Percentiles rank a stretch among this genome's conserved stretches.
Evolutionary conservation across 2,797 vertebrate species (phyloP).

Genomic region (Otolemur crassicaudatus): DNA sequence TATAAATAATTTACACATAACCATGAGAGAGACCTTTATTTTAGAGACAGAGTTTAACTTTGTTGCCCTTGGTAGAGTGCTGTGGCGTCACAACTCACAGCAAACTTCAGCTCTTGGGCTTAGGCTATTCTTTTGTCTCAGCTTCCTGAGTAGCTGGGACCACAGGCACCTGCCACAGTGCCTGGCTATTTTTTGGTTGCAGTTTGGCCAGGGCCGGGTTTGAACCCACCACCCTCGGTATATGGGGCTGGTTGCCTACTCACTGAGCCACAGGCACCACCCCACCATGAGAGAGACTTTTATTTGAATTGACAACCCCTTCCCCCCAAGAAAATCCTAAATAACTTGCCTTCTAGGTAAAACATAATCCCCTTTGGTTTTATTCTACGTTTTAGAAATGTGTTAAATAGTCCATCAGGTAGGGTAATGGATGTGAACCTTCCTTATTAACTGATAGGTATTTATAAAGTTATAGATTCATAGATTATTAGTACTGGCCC

Average conservation of each 20-base stretch:
- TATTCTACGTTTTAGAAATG: not conserved
- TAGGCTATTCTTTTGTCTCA: too few relatives aligned
- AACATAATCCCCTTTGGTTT: not conserved
- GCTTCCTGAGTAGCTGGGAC: too few relatives aligned
- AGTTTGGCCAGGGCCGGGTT: too few relatives aligned
- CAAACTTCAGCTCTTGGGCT: too few relatives aligned
- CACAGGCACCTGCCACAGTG: too few relatives aligned
- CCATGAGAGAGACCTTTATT: not conserved
- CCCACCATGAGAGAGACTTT: not conserved
- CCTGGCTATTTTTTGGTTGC: too few relatives aligned
- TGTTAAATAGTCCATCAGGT: not conserved
- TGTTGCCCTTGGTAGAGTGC: too few relatives aligned
- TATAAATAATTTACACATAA: constrained; percentile 18
- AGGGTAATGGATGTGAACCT: not conserved
- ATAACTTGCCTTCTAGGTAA: not conserved
- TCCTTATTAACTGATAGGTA: not conserved
- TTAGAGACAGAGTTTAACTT: too few relatives aligned
- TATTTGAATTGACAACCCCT: not conserved
- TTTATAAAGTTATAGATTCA: not conserved
- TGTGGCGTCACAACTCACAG: too few relatives aligned
- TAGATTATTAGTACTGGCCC: not conserved
- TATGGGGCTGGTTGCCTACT: too few relatives aligned
- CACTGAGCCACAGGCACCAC: too few relatives aligned
- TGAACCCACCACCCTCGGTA: too few relatives aligned
- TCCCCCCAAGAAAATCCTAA: not conserved